Base-by-base conservation (phyloP, 92 coral and sea anemone species). In the Zoanthus gigantus region DNA sequence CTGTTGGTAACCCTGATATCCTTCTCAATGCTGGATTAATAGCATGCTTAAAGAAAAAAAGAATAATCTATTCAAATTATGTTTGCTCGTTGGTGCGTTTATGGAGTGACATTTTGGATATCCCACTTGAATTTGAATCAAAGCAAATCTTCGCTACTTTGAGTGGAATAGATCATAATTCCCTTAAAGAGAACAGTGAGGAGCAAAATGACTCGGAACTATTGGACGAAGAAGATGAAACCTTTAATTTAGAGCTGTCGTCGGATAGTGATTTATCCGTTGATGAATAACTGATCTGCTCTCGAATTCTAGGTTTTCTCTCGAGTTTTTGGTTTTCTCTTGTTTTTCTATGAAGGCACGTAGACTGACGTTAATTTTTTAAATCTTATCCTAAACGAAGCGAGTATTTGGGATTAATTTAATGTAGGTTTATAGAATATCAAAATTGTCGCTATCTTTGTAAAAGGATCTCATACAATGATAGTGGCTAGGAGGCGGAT, bases 81-180 rank as follows among this genome's bases (percentile, higher is more conserved):
- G 67, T 72, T 84, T 84, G 71, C 88, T 72, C 71, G 2, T 76
- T 84, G 80, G 67, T 29, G 16, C 46, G 34, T 52, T 84, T 72
- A 84, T 84, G 88, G 88, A 46, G 79, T 47, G 45, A 37, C 52
- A 84, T 84, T 68, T 72, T 66, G 80, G 88, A 84, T 84, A 32
- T 50, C 80, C 88, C 88, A 14, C 3, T 71, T 84, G 79, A 84
- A 52, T 34, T 76, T 72, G 71, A 84, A 66, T 44, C 77, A 84
- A 63, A 50, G 72, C 50, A 67, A 71, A 72, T 80, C 79, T 84
- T 46, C n/a, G 79, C 29, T 61, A 72, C 53, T 46, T 16, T 84
- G 46, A 72, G 88, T 72, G 88, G 88, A 52, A 84, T 53, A 58
- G 54, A 72, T 76, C 66, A 84, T 52, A 11, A 50, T 50, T 50